A percentile compares a stretch with the other conserved stretches of the same genome.
phyloP scores from a whole-genome alignment of 1,140 invertebrate genomes.

The Cotesia typhae region DNA sequence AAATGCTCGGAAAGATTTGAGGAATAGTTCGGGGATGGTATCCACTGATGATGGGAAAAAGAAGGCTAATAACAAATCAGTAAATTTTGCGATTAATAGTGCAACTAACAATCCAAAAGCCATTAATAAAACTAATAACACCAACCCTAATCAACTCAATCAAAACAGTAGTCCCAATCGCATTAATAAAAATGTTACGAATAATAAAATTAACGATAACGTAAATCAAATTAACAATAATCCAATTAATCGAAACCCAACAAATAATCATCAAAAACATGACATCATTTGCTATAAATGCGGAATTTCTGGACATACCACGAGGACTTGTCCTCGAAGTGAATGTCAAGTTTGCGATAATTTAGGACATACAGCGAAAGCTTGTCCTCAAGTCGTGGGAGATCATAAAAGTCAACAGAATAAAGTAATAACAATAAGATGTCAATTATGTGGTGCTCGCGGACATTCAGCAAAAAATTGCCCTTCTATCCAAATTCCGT shows the following conservation, averaged over 20 bases:
- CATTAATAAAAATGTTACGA: not conserved
- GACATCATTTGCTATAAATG: not conserved
- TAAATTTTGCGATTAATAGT: slow-evolving; percentile 1
- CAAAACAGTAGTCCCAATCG: not conserved
- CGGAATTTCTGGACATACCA: not conserved
- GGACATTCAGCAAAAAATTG: slow-evolving; percentile 8
- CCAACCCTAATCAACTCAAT: not conserved
- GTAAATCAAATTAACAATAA: not conserved
- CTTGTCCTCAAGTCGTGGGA: not conserved
- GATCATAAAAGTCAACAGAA: not conserved
- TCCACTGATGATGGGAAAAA: not conserved
- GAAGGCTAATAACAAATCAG: not conserved
- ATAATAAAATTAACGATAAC: not conserved
- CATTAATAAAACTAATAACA: not conserved
- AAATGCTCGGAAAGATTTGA: slow-evolving; percentile 9
- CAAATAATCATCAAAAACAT: not conserved
- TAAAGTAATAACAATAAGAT: no score
- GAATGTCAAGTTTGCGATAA: slow-evolving; percentile 20
- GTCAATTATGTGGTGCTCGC: slow-evolving; percentile 2
- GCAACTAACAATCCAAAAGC: not conserved
- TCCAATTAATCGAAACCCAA: not conserved
- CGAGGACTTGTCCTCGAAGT: slow-evolving; percentile 1
- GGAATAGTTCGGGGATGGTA: not conserved
- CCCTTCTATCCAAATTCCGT: no score
- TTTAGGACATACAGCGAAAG: slow-evolving; percentile 14